A percentile compares a stretch with the other conserved stretches of the same genome.
Conservation (phyloP, 2,113 vertebrate species). For the Pachyramphus minor region DNA sequence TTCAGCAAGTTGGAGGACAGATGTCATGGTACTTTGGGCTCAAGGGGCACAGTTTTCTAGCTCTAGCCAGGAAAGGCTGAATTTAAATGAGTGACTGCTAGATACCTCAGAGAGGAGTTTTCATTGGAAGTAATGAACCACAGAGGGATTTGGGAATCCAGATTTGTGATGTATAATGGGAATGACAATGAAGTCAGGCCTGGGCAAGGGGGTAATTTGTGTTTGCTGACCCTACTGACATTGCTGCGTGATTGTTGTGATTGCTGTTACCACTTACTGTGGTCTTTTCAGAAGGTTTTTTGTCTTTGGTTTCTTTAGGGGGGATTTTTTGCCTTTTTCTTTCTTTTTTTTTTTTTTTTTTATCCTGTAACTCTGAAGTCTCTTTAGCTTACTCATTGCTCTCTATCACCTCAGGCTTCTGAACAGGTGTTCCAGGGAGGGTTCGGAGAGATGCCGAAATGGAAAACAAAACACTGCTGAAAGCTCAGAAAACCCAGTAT, state of each 20-base stretch:
- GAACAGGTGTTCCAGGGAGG: too few relatives aligned
- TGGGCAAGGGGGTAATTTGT: background rate
- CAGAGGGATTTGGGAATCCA: background rate
- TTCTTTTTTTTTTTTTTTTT: too few relatives aligned
- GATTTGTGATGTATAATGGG: background rate
- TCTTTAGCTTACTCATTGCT: background rate
- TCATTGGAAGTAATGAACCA: background rate
- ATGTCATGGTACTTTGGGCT: background rate
- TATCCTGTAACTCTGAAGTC: background rate
- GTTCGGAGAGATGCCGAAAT: too few relatives aligned
- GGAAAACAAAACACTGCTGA: too few relatives aligned
- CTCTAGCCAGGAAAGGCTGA: background rate
- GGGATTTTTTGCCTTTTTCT: rapidly evolving
- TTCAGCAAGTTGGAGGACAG: background rate
- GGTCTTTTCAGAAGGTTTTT: background rate
- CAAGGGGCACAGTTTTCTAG: background rate
- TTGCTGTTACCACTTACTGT: background rate
- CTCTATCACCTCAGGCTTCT: background rate
- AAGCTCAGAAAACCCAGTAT: too few relatives aligned
- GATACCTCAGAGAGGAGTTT: background rate
- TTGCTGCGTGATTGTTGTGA: too few relatives aligned
- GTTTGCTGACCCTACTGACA: background rate
- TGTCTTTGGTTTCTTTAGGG: too few relatives aligned
- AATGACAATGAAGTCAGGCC: background rate
- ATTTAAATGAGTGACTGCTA: background rate